Base-by-base conservation (phyloP, 2,113 vertebrate species). In the Corythoichthys intestinalis region DNA sequence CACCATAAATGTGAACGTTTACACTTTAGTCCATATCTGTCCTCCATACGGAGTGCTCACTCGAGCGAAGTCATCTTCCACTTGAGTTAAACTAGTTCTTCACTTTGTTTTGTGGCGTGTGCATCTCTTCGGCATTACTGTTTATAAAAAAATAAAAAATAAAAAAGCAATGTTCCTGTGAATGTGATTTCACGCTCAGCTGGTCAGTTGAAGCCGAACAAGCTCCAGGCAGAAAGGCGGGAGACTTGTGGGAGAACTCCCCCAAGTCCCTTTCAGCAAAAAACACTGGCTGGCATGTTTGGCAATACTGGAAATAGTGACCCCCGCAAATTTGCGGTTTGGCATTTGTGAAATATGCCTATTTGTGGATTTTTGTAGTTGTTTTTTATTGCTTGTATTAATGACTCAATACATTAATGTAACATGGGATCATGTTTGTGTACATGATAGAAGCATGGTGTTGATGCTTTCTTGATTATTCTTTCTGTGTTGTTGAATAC, bases 91-190 rank as follows among this genome's bases (percentile, higher is more conserved):
- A 58, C 11, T 58, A 14, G 34, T 58, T 58, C 34, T 14, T 7
- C 56, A 7, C 56, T 58, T 58, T 58, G 56, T 58, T 58, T 58
- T 58, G 56, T 58, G 56, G 34, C 11, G 34, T 58, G 56, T 58
- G 34, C 56, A 37, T 58, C 56, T 37, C 56, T 34, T 37, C 14
- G 56, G 34, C 35, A 58, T 37, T 58, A 58, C 56, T 58, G 56
- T 58, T 37, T 12, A 12, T 5, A 13, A 34, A 34, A 34, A 44
- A 44, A 44, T 6, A 44, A 6, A 4, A 20, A 28, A 57, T 35
- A 58, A 58, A 58, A 58, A 37, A 58, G 35, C 56, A 58, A 58
- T 58, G 34, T 58, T 58, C 35, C 56, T 14, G 56, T 58, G 56
- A 58, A 58, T 58, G 56, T 58, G 56, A 58, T 58, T 58, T 58